Evolutionary conservation across 2,797 vertebrate genomes (phyloP).

Genomic region (Sebastolobus alascanus): DNA sequence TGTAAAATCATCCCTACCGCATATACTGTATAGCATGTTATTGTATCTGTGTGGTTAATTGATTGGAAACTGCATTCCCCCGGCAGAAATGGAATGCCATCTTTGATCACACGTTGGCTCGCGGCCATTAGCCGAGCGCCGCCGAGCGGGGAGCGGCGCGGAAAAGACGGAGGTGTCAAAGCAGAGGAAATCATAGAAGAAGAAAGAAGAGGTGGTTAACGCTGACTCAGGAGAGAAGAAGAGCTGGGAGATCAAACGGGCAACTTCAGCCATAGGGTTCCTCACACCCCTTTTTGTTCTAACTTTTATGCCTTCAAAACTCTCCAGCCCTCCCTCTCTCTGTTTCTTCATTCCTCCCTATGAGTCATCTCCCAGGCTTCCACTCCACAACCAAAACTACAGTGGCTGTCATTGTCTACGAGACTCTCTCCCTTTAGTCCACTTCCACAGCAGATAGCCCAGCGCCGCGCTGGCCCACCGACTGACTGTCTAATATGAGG

Average conservation of each 20-base stretch:
- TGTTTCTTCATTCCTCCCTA: slow-evolving; percentile 74
- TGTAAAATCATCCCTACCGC: slow-evolving; percentile 20
- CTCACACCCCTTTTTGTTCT: slow-evolving; percentile 52
- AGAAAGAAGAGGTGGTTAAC: slow-evolving; percentile 34
- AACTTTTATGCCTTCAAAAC: slow-evolving; percentile 69
- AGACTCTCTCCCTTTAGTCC: slow-evolving; percentile 56
- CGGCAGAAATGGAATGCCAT: slow-evolving; percentile 42
- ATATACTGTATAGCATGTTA: not conserved
- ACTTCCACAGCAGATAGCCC: slow-evolving; percentile 38
- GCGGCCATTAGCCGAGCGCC: slow-evolving; percentile 28
- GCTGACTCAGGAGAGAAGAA: slow-evolving; percentile 66
- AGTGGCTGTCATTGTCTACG: slow-evolving; percentile 81
- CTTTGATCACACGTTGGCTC: slow-evolving; percentile 60
- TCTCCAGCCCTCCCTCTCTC: slow-evolving; percentile 49
- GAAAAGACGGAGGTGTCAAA: slow-evolving; percentile 54
- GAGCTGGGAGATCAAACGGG: slow-evolving; percentile 66
- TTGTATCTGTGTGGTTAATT: slow-evolving; percentile 48
- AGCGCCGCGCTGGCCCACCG: slow-evolving; percentile 26
- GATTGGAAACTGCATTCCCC: slow-evolving; percentile 50
- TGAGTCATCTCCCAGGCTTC: slow-evolving; percentile 83
- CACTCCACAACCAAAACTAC: slow-evolving; percentile 73
- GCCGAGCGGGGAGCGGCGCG: not conserved
- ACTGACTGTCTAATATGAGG: slow-evolving; percentile 29
- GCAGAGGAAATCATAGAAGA: slow-evolving; percentile 32
- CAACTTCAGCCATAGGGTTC: slow-evolving; percentile 67